phyloP scores from a whole-genome alignment of 2,113 vertebrate genomes.

The Callipepla squamata region DNA sequence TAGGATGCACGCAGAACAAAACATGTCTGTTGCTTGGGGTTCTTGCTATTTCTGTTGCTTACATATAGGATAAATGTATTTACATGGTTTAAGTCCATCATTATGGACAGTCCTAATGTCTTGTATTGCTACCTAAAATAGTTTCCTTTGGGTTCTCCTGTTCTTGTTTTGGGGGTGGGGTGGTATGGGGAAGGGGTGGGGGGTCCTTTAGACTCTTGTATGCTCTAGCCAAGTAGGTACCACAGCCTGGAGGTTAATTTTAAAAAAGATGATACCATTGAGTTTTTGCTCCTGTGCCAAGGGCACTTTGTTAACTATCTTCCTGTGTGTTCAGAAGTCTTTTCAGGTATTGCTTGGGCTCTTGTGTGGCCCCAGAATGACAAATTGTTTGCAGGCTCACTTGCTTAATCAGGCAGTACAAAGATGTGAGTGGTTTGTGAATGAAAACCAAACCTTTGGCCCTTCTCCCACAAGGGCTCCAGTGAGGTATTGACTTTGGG shows the following conservation, averaged over 20 bases:
- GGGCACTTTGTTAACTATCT: background rate
- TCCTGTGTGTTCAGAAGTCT: background rate
- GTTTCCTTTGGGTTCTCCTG: background rate
- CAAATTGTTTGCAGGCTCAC: background rate
- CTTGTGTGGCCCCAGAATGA: background rate
- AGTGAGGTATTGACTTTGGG: background rate
- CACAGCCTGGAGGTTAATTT: conserved; percentile 18
- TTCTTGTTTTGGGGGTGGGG: background rate
- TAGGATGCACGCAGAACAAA: background rate
- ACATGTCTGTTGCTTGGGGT: background rate
- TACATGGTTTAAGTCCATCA: conserved; percentile 16
- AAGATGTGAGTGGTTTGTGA: background rate
- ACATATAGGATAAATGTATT: conserved; percentile 46
- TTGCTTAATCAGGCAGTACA: background rate
- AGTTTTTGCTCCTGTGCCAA: background rate
- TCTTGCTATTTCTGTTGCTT: conserved; percentile 28
- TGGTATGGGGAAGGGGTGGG: background rate
- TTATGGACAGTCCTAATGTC: conserved; percentile 42
- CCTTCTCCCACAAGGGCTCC: background rate
- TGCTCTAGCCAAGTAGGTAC: conserved; percentile 30
- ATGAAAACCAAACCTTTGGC: background rate
- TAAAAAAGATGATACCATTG: background rate
- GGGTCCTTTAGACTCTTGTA: background rate
- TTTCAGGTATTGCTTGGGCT: background rate
- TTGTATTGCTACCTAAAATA: conserved; percentile 25